Percentiles rank a stretch among this genome's conserved stretches.
These are phyloP conservation scores for Myioborus melanocephalus DNA, from an alignment of 2,797 vertebrate genomes.

Conservation along the genomic window DNA sequence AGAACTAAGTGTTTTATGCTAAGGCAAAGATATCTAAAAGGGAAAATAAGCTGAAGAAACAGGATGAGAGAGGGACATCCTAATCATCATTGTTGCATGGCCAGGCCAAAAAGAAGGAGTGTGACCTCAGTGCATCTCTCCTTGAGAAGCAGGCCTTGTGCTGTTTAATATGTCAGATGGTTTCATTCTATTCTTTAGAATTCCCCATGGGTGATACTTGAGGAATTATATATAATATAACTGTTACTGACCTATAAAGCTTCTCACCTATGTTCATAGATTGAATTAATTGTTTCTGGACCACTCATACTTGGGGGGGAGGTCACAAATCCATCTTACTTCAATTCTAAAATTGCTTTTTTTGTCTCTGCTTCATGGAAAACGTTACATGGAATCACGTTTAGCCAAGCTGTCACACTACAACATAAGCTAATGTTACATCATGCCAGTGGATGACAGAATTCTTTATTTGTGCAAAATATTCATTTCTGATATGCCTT, in stretches of 20 bases:
- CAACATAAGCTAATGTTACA: neutral
- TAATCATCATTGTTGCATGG: neutral
- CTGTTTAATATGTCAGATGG: neutral
- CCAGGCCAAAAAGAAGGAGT: neutral
- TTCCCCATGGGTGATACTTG: neutral
- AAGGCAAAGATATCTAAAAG: neutral
- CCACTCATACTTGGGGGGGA: neutral
- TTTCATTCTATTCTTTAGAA: neutral
- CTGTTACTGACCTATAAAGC: neutral
- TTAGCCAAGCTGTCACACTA: neutral
- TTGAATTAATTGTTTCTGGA: slow-evolving; percentile 34
- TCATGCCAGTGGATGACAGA: neutral
- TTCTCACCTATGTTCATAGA: neutral
- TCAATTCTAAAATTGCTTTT: neutral
- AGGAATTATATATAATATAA: neutral
- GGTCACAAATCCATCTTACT: neutral
- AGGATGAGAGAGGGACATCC: neutral
- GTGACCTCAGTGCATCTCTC: neutral
- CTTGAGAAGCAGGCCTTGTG: neutral
- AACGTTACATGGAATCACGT: neutral
- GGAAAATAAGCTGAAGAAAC: neutral
- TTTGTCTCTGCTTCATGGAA: neutral
- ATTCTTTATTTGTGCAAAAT: neutral
- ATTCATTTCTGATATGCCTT: neutral
- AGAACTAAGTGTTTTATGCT: neutral